Base-by-base conservation (phyloP, 2,888 invertebrate species). In the Abrostola triplasia region DNA sequence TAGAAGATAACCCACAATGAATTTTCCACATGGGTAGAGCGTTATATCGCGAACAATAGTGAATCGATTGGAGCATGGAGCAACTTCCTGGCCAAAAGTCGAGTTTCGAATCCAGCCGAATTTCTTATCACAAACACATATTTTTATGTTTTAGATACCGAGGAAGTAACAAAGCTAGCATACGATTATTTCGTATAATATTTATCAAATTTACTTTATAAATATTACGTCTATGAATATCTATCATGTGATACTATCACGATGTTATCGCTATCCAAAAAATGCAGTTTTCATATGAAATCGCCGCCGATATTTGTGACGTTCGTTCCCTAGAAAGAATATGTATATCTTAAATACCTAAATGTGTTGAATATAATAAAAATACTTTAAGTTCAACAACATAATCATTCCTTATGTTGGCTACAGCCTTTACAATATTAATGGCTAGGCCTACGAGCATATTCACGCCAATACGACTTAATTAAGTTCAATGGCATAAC, bases 21-120 rank as follows among this genome's bases (percentile, higher is more conserved):
- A 76, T 79, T 83, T 86, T 83, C 81, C 81, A 83, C 83, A 81
- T 82, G 76, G 77, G 50, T 73, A 70, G 73, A 78, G 58, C 73
- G 70, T 64, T 75, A 67, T 70, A 67, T 58, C 36, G 57, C 62
- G 48, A 67, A 86, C 85, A 86, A 88, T 85, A 74, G 83, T 79
- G 75, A 66, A 87, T 85, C 77, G 81, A 82, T 83, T 74, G 70
- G 68, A 64, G 66, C 76, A 73, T 70, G 64, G 68, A 70, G 61
- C 37, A 55, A 67, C 67, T 73, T 75, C 74, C 70, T 70, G 67
- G 50, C 38, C 63, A 40, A 59, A 61, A 59, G 67, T 62, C 48
- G 53, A 65, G 61, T 50, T 36, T 12, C 36, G 36, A 52, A 57
- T 41, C 40, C 24, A 24, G 24, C 4, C 24, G 24, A 24, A 24